Conservation (phyloP, 2,888 invertebrate species). For the Agriopis leucophaearia region DNA sequence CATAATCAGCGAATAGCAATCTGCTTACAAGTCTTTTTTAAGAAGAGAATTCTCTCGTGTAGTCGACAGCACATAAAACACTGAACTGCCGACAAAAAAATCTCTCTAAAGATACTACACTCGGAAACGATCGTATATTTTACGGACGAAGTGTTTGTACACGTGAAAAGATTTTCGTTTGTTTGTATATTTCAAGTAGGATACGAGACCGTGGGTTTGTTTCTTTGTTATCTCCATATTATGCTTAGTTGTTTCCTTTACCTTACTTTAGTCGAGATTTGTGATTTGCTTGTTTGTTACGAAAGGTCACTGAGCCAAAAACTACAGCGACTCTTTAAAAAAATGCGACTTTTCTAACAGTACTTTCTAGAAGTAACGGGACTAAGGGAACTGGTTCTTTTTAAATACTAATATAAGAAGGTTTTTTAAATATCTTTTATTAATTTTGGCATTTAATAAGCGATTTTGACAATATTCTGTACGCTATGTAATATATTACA, state of each 20-base stretch:
- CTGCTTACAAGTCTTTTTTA: not conserved
- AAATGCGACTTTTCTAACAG: not conserved
- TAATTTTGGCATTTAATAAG: too few relatives aligned
- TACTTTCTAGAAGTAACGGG: too few relatives aligned
- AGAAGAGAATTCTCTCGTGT: not conserved
- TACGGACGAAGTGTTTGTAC: constrained; percentile 6
- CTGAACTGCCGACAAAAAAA: not conserved
- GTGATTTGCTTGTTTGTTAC: constrained; percentile 2
- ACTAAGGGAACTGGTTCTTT: too few relatives aligned
- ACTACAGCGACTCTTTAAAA: not conserved
- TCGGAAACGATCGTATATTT: constrained; percentile 8
- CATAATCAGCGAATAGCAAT: not conserved
- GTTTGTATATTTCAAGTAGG: constrained; percentile 3
- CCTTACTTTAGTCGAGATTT: constrained; percentile 14
- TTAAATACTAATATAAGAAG: too few relatives aligned
- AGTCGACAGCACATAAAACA: not conserved
- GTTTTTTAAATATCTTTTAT: too few relatives aligned
- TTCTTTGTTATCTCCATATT: constrained; percentile 12
- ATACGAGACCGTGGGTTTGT: not conserved
- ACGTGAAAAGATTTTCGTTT: not conserved
- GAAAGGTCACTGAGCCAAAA: not conserved
- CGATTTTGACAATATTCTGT: too few relatives aligned
- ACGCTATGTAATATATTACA: too few relatives aligned
- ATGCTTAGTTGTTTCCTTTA: constrained; percentile 14
- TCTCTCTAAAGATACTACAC: not conserved